Base-by-base conservation (phyloP, 2,797 vertebrate genomes). In the Acanthornis magna region DNA sequence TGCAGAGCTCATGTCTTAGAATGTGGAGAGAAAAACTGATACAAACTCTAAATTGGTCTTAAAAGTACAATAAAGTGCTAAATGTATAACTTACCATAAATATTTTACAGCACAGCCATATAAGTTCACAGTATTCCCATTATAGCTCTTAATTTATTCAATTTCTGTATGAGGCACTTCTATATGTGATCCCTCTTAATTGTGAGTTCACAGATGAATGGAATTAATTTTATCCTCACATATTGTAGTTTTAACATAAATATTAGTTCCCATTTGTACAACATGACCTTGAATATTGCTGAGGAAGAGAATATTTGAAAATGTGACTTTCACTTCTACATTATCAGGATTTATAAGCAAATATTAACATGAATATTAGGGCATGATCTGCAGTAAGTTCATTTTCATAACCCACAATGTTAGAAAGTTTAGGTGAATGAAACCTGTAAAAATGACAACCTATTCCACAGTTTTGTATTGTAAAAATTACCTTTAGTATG, bases 141-240 rank as follows among this genome's bases (percentile, higher is more conserved):
- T 91, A 55, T 16, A 62, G 17, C 5, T 72, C 89, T 47, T 95
- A 89, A 89, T 85, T 61, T 82, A 65, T 88, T 83, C 57, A 26
- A 10, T 80, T 92, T 53, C 30, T 88, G 15, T 71, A 34, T 61
- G 47, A 84, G 12, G 12, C 40, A 53, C 5, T 71, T 63, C 30
- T 89, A 20, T 47, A 85, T 11, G 32, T 55, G 45, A 85, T 80
- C 29, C 5, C 25, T 57, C 45, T 88, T 73, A 85, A 86, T 65
- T 92, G 67, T 74, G 62, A 94, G 38, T 86, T 93, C 55, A 76
- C 53, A 74, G 76, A 72, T 60, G 36, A 95, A 76, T 58, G 34
- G 74, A 62, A 81, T 96, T 93, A 16, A 82, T 88, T 95, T 96
- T 88, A 66, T 60, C 32, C 36, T 71, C 72, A 70, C 19, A 62